Evolutionary conservation across 1,140 invertebrate genomes (phyloP).

Genomic region (Hydropsyche tenuis): DNA sequence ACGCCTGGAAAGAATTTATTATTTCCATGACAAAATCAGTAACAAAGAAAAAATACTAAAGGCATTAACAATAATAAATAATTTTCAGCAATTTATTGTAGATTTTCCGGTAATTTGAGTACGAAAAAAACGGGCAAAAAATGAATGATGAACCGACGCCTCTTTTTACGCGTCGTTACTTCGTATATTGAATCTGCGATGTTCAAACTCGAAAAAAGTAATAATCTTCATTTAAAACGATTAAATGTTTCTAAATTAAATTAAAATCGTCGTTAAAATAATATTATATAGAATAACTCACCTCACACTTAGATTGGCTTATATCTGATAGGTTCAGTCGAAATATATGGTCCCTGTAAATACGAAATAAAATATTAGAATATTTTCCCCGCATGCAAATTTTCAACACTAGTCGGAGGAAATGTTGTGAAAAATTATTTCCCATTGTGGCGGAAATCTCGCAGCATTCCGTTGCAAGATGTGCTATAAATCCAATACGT

Average conservation of each 20-base stretch:
- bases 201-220: background rate
- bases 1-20: too few species aligned
- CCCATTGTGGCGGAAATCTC: background rate
- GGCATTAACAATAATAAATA: background rate
- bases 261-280: background rate
- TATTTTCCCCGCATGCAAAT: background rate
- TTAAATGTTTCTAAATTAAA: too few species aligned
- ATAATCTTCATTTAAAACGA: too few species aligned
- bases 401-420: background rate
- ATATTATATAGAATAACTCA: constrained; percentile 25
- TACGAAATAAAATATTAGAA: constrained; percentile 22
- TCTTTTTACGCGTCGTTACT: constrained; percentile 12
- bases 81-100: constrained; percentile 14
- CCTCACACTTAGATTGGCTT: constrained; percentile 42
- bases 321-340: constrained; percentile 42
- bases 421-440: background rate
- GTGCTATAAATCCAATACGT: constrained; percentile 10
- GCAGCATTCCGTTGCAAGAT: background rate
- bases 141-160: constrained; percentile 12
- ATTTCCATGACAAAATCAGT: too few species aligned
- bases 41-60: too few species aligned
- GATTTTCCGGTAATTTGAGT: constrained; percentile 12
- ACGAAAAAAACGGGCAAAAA: background rate
- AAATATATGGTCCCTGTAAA: constrained; percentile 45
- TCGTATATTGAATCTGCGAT: constrained; percentile 6